Conservation (phyloP, 2,888 invertebrate species). For the Sesia bembeciformis region DNA sequence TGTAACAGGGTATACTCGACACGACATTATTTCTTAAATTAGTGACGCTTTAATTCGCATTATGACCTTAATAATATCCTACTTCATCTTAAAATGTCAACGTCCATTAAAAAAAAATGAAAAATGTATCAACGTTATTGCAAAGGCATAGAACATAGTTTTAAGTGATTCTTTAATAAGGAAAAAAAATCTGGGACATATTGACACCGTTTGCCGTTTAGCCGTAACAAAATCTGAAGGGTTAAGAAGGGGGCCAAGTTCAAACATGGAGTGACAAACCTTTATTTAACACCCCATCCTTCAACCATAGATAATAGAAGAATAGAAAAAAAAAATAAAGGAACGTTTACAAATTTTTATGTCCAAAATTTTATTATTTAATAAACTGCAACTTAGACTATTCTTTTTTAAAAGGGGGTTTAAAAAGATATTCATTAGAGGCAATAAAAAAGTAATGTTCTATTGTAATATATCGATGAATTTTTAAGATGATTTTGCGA, state of each 20-base stretch:
- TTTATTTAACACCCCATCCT: conserved; percentile 39
- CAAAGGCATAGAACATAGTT: neutral
- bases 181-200: neutral
- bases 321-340: conserved; percentile 34
- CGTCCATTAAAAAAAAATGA: neutral
- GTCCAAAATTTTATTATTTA: conserved; percentile 57
- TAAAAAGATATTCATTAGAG: conserved; percentile 59
- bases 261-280: conserved; percentile 51
- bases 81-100: conserved; percentile 31
- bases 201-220: conserved; percentile 22
- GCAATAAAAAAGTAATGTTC: conserved; percentile 64
- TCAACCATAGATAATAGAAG: conserved; percentile 35
- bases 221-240: conserved; percentile 37
- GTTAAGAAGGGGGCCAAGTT: conserved; percentile 47
- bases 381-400: conserved; percentile 37
- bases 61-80: conserved; percentile 33
- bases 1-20: conserved; percentile 31
- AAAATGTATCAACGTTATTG: neutral
- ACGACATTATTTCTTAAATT: conserved; percentile 25
- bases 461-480: conserved; percentile 62
- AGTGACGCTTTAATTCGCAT: conserved; percentile 33
- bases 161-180: neutral
- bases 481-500: conserved; percentile 64
- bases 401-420: conserved; percentile 29
- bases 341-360: conserved; percentile 66